Evolutionary conservation across 2,113 vertebrate genomes (phyloP).

Genomic region (Ictidomys tridecemlineatus): DNA sequence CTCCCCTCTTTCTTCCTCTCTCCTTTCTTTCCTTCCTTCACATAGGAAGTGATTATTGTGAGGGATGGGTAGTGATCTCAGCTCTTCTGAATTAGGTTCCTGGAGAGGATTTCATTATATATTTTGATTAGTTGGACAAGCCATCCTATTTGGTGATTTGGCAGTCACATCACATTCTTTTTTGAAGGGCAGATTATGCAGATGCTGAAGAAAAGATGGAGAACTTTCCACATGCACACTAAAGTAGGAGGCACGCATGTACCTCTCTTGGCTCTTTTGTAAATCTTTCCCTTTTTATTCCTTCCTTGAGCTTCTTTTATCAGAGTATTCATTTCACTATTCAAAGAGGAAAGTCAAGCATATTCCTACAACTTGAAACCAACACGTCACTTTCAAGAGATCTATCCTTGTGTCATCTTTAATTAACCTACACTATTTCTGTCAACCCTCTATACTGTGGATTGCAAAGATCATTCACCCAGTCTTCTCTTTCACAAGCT

Average conservation of each 20-base stretch:
- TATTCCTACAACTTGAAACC: neutral
- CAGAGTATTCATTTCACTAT: neutral
- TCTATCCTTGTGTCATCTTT: neutral
- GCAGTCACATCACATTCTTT: neutral
- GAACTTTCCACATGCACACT: neutral
- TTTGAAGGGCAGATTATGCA: neutral
- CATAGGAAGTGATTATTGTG: neutral
- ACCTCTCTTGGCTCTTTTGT: neutral
- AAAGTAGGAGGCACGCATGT: neutral
- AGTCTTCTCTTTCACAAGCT: neutral
- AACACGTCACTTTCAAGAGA: neutral
- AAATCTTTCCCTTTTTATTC: neutral
- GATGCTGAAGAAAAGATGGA: neutral
- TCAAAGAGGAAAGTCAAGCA: neutral
- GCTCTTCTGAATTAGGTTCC: neutral
- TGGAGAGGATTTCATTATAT: neutral
- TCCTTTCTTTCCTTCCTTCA: rapidly evolving
- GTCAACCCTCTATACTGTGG: neutral
- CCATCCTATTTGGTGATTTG: neutral
- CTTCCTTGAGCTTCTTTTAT: neutral
- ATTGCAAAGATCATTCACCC: neutral
- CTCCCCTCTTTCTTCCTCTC: neutral
- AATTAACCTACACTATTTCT: neutral
- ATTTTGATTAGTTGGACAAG: neutral
- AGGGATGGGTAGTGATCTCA: neutral